Percentiles rank a stretch among this genome's conserved stretches.
Conservation (phyloP, 2,113 vertebrate genomes). For the Crypturellus undulatus region DNA sequence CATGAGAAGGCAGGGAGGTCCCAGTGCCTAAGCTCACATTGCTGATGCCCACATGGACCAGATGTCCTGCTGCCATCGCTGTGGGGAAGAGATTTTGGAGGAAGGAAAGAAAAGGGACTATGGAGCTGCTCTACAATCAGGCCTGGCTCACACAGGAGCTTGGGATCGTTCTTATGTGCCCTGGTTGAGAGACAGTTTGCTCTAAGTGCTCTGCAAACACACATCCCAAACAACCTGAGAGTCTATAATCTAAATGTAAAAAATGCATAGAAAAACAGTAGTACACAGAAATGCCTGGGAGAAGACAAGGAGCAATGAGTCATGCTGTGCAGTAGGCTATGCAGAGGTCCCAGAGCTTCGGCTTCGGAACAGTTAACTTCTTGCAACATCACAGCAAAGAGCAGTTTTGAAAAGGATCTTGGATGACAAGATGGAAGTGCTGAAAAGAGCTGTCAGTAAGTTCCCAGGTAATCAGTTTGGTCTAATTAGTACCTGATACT, state of each 20-base stretch:
- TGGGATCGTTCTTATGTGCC: neutral
- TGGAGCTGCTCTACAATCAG: neutral
- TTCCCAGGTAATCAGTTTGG: neutral
- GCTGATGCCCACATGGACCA: neutral
- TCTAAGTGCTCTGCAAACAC: neutral
- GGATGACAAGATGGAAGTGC: fast-evolving
- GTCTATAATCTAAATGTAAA: neutral
- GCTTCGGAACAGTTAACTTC: neutral
- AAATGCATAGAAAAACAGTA: fast-evolving
- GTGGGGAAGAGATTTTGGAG: neutral
- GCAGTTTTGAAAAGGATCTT: neutral
- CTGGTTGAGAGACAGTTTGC: neutral
- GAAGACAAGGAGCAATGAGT: neutral
- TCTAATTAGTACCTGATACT: neutral
- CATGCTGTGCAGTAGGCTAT: neutral
- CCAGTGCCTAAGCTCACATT: neutral
- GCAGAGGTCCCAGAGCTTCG: neutral
- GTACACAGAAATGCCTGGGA: neutral
- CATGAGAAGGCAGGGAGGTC: neutral
- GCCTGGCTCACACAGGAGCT: neutral
- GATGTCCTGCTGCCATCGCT: neutral
- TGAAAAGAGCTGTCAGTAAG: neutral
- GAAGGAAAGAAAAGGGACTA: neutral
- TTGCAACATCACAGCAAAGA: neutral
- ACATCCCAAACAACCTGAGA: neutral